Conservation (phyloP, 2,113 vertebrate genomes). For the Thalassoma bifasciatum region DNA sequence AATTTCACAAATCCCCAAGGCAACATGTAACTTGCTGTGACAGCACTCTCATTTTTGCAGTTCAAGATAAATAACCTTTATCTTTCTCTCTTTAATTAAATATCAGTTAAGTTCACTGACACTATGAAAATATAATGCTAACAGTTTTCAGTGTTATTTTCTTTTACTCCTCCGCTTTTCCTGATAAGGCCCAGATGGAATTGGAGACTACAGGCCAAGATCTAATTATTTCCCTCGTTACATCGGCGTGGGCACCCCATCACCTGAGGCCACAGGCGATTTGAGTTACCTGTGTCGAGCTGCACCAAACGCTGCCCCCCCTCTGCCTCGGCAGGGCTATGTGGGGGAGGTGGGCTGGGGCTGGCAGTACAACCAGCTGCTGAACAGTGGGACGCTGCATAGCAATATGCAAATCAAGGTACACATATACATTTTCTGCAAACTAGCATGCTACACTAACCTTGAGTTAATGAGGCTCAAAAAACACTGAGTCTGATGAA, state of each 20-base stretch:
- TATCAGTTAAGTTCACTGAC: neutral
- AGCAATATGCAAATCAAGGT: slow-evolving; percentile 84
- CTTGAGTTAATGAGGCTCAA: neutral
- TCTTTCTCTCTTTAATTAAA: neutral
- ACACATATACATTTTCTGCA: neutral
- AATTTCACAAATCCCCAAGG: neutral
- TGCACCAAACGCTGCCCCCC: slow-evolving; percentile 11
- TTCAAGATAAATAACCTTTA: neutral
- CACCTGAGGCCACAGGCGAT: slow-evolving; percentile 75
- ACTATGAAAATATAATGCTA: neutral
- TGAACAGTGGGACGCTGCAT: slow-evolving; percentile 72
- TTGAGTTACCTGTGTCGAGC: slow-evolving; percentile 77
- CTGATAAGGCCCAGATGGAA: slow-evolving; percentile 82
- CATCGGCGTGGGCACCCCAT: slow-evolving; percentile 66
- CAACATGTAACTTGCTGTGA: neutral
- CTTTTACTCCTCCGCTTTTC: neutral
- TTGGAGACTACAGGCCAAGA: slow-evolving; percentile 79
- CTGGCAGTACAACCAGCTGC: slow-evolving; percentile 65
- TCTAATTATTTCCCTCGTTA: slow-evolving; percentile 62
- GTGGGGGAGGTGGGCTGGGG: slow-evolving; percentile 83
- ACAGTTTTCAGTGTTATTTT: neutral
- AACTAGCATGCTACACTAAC: neutral
- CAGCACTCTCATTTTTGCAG: neutral
- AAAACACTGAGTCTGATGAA: too few relatives aligned
- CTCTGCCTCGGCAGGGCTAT: slow-evolving; percentile 50